Conservation (phyloP, 2,888 invertebrate genomes). For the Ichneumoninae sp. region DNA sequence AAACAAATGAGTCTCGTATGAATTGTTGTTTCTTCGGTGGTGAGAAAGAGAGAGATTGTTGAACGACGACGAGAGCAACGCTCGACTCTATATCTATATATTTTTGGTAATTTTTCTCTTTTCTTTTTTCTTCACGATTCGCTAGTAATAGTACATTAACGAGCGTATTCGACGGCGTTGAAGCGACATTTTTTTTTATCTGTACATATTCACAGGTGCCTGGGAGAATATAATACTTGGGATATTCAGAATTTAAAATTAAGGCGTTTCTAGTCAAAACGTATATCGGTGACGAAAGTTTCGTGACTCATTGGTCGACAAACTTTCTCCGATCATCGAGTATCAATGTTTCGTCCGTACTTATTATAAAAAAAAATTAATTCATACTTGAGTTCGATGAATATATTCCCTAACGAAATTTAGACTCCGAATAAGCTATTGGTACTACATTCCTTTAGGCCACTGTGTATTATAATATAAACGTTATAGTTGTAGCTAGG, state of each 20-base stretch:
- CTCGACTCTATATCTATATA: constrained; percentile 31
- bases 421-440: constrained; percentile 57
- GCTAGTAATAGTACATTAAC: constrained; percentile 14
- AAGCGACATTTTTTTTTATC: constrained; percentile 72
- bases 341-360: neutral
- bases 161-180: constrained; percentile 32
- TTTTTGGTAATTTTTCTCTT: constrained; percentile 41
- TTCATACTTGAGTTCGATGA: neutral
- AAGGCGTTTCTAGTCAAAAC: constrained; percentile 59
- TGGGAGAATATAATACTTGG: constrained; percentile 80
- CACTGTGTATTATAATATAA: constrained; percentile 60
- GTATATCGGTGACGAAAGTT: constrained; percentile 23
- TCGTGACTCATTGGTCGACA: constrained; percentile 26
- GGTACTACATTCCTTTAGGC: constrained; percentile 66
- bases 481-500: constrained; percentile 40
- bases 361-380: neutral
- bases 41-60: constrained; percentile 4
- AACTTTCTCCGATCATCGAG: constrained; percentile 1
- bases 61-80: constrained; percentile 17
- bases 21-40: constrained; percentile 27
- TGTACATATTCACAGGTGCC: constrained; percentile 84
- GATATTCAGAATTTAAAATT: constrained; percentile 76
- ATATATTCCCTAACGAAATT: constrained; percentile 22
- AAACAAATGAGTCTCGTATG: constrained; percentile 14
- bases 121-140: constrained; percentile 36